A percentile compares a stretch with the other conserved stretches of the same genome.
phyloP scores from a whole-genome alignment of 1,140 invertebrate species.

The Periplaneta americana region DNA sequence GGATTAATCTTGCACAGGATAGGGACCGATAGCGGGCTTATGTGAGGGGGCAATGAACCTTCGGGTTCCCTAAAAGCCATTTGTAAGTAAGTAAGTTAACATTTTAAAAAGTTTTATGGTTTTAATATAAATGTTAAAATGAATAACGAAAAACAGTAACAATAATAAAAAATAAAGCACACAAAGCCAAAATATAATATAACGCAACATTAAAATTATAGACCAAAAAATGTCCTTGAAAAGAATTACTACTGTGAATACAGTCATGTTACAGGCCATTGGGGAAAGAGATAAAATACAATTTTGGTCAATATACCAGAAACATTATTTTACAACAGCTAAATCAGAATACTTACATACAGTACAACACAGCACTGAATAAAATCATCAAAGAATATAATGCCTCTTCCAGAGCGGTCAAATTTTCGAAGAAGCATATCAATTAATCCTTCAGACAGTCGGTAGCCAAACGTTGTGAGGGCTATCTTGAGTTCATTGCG shows the following conservation, averaged over 20 bases:
- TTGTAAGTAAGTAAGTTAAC: too few relatives aligned
- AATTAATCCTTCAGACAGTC: conserved; percentile 80
- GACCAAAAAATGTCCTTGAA: neutral
- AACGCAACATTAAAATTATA: neutral
- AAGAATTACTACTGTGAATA: neutral
- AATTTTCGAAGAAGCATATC: conserved; percentile 85
- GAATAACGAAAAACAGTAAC: too few relatives aligned
- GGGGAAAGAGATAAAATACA: neutral
- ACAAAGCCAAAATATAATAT: too few relatives aligned
- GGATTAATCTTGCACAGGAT: too few relatives aligned
- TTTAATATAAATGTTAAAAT: too few relatives aligned
- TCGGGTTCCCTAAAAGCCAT: too few relatives aligned
- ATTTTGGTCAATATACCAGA: neutral
- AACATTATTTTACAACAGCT: neutral
- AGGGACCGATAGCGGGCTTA: too few relatives aligned
- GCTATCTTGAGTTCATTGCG: conserved; percentile 84
- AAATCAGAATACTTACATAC: conserved; percentile 64
- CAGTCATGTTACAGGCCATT: neutral
- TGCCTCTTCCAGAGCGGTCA: conserved; percentile 84
- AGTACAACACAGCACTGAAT: conserved; percentile 93
- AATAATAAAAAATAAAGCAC: too few relatives aligned
- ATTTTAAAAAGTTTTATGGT: too few relatives aligned
- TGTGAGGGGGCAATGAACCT: too few relatives aligned
- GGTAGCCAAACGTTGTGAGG: conserved; percentile 87
- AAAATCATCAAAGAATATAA: conserved; percentile 97